These are phyloP conservation scores for Pocota personata DNA, from an alignment of 2,888 invertebrate species.

Conservation along the genomic window DNA sequence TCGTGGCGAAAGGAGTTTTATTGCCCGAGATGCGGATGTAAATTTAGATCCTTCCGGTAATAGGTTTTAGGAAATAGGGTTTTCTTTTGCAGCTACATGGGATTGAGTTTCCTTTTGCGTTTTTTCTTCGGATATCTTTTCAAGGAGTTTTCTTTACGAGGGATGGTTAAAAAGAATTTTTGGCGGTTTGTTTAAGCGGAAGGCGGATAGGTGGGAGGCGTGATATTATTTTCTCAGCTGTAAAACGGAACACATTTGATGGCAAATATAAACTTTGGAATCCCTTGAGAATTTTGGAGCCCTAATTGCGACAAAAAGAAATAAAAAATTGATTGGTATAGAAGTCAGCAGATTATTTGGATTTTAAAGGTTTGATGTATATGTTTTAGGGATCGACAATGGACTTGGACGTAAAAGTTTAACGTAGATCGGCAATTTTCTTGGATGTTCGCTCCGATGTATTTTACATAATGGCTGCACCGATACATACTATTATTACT, in stretches of 20 bases:
- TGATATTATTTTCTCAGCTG: neutral
- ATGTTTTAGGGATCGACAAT: neutral
- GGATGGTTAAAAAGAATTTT: conserved; percentile 1
- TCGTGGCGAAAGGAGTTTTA: conserved; percentile 54
- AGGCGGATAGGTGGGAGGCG: neutral
- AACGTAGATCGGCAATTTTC: neutral
- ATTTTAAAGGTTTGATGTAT: neutral
- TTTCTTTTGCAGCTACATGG: conserved; percentile 48
- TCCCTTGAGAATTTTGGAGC: neutral
- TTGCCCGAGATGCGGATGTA: conserved; percentile 60
- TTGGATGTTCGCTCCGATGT: neutral
- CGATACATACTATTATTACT: no score
- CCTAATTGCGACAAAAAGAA: conserved; percentile 17
- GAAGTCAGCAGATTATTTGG: conserved; percentile 7
- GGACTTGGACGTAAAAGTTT: neutral
- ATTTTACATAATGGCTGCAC: no score
- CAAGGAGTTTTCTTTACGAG: neutral
- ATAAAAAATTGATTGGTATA: conserved; percentile 31
- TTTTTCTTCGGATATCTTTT: neutral
- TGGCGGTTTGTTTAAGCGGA: conserved; percentile 4
- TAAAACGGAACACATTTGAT: conserved; percentile 3
- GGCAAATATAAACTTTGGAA: conserved; percentile 1
- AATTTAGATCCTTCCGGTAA: conserved; percentile 69
- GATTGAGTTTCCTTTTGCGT: neutral
- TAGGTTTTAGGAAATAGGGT: conserved; percentile 52